Percentiles rank a stretch among this genome's conserved stretches.
Conservation (phyloP, 2,888 invertebrate genomes). For the Leptinotarsa peninsularis region DNA sequence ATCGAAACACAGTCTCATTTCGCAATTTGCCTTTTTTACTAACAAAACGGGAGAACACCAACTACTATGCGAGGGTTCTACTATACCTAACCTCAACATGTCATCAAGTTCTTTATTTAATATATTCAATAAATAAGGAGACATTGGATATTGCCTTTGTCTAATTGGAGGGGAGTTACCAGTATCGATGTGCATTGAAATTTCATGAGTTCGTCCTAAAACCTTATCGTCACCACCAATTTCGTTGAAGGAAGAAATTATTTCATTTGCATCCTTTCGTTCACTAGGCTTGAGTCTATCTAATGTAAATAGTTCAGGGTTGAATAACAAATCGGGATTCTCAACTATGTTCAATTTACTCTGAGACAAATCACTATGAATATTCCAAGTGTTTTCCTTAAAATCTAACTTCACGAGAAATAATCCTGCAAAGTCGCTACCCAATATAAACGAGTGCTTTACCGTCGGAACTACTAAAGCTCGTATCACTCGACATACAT, state of each 20-base stretch:
- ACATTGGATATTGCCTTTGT: no score
- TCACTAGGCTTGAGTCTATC: no score
- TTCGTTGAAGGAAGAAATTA: no score
- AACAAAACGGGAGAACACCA: constrained; percentile 50
- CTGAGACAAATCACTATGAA: neutral
- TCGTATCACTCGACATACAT: neutral
- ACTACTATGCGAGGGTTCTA: constrained; percentile 47
- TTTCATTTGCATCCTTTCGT: no score
- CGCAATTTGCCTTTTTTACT: neutral
- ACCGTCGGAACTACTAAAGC: neutral
- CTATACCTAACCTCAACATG: constrained; percentile 47
- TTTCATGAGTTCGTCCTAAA: no score
- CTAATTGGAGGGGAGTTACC: no score
- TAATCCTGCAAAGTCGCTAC: neutral
- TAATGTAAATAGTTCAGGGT: neutral
- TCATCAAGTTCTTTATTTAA: constrained; percentile 43
- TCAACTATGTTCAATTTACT: neutral
- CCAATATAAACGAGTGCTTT: neutral
- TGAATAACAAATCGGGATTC: neutral
- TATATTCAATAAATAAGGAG: no score
- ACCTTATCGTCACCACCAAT: no score
- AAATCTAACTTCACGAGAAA: neutral
- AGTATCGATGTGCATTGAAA: no score
- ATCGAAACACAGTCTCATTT: constrained; percentile 14
- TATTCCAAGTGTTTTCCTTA: neutral